Base-by-base conservation (phyloP, 1,140 invertebrate species). In the Zeugodacus cucurbitae region DNA sequence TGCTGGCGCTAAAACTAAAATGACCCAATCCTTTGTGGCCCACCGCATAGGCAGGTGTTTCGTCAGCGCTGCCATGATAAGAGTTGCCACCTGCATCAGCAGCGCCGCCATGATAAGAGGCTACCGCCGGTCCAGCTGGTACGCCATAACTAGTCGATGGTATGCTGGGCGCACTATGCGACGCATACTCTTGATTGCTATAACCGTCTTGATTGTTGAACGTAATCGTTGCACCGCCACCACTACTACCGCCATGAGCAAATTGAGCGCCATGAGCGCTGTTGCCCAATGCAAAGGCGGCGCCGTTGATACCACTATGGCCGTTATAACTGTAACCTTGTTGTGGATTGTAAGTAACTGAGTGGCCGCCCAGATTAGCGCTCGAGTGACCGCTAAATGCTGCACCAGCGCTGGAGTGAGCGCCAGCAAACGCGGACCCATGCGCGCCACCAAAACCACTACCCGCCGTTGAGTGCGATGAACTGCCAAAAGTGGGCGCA, bases 1-100 rank as follows among this genome's bases (percentile, higher is more conserved):
- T 92, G 82, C 90, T 92, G 44, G 91, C 89, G 22, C 90, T 92
- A 37, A 91, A 93, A 37, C 85, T 90, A 20, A 93, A 93, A 87
- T 93, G 91, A 1, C 92, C 92, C 78, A 93, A n/a, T 32, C 92
- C 92, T 88, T 93, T 93, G 87, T 93, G 92, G 0, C 92, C 92
- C 44, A 91, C 8, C 0, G 92, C 92, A 88, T 93, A 93, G 10
- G 89, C 88, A 0, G 92, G 92, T 8, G 88, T 44, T 37, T 85
- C 78, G 1, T 57, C n/a, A 20, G 44, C 20, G 44, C 37, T 41
- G 26, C 26, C 48, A 14, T 82, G 74, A 48, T 48, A 82, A 3
- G 41, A 26, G 11, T 29, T 26, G 20, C 34, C n/a, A n/a, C n/a
- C 44, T 10, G 62, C 34, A 34, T n/a, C 32, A 3, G 4, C 26